phyloP scores from a whole-genome alignment of 2,797 vertebrate genomes.

The Spea hammondii region DNA sequence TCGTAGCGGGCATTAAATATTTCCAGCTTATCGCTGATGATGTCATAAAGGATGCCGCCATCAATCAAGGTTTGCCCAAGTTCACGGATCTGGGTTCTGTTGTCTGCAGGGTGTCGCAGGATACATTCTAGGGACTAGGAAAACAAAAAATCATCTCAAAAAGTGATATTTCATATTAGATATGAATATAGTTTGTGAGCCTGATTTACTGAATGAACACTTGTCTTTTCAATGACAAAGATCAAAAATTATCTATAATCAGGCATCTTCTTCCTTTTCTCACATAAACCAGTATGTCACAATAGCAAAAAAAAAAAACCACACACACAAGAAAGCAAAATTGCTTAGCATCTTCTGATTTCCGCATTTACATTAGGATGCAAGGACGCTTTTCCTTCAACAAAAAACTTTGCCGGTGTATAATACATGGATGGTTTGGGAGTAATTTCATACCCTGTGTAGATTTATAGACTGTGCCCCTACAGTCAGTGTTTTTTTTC shows the following conservation, averaged over 20 bases:
- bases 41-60: conserved; percentile 93
- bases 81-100: conserved; percentile 95
- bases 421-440: no score
- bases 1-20: conserved; percentile 88
- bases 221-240: neutral
- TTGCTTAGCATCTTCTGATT: no score
- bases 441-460: no score
- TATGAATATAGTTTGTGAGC: neutral
- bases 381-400: no score
- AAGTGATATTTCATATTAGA: conserved; percentile 2
- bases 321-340: no score
- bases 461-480: no score
- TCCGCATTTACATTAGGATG: no score
- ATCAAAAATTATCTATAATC: neutral
- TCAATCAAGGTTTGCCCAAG: conserved; percentile 95
- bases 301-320: no score
- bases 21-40: conserved; percentile 94
- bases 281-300: no score
- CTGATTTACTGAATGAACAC: neutral
- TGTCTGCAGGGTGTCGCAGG: conserved; percentile 92
- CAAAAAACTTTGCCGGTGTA: no score
- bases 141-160: neutral
- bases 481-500: no score
- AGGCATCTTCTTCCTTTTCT: neutral
- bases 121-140: conserved; percentile 80